Conservation (phyloP, 2,797 vertebrate species). For the Lophotriccus pileatus region DNA sequence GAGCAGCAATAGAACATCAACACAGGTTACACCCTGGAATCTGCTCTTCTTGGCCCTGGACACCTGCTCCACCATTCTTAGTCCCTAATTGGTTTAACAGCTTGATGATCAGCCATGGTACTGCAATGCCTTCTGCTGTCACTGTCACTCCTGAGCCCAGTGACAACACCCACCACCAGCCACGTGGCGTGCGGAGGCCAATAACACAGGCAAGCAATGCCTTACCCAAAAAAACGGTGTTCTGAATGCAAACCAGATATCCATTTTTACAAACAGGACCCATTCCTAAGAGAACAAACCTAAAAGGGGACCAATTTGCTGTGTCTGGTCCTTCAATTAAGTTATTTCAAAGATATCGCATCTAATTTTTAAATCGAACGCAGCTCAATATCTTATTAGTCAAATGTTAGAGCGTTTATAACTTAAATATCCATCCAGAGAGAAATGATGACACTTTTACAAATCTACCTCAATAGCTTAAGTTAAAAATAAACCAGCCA, state of each 20-base stretch:
- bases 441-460: constrained; percentile 35
- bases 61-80: fast-evolving
- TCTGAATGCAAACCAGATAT: background rate
- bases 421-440: background rate
- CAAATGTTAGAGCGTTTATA: background rate
- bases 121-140: background rate
- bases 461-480: constrained; percentile 18
- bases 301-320: background rate
- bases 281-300: background rate
- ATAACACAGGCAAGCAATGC: background rate
- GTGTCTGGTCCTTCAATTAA: background rate
- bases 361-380: background rate
- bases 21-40: background rate
- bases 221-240: background rate
- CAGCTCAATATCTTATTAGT: background rate
- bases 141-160: background rate
- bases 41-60: background rate
- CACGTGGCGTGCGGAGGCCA: background rate
- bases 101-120: background rate
- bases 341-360: background rate
- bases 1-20: background rate
- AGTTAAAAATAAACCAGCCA: constrained; percentile 54
- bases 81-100: background rate
- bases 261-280: background rate
- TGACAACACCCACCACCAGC: background rate